phyloP scores from a whole-genome alignment of 2,113 vertebrate genomes.

The Tor tambroides region DNA sequence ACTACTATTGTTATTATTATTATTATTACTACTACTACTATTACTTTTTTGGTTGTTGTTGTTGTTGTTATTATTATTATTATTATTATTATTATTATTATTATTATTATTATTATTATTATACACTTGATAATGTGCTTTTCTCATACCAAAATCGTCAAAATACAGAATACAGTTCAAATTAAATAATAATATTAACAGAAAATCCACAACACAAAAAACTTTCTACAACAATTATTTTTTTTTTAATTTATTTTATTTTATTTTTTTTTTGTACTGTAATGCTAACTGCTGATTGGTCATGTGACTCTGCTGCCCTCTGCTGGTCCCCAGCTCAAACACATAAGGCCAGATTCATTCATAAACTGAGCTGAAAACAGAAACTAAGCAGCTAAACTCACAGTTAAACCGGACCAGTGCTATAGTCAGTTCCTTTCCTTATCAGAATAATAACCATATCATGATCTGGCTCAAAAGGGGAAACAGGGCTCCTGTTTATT shows the following conservation, averaged over 20 bases:
- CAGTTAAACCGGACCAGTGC: not conserved
- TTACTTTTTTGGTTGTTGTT: too few relatives aligned
- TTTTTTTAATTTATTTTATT: too few relatives aligned
- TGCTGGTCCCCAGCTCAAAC: constrained; percentile 27
- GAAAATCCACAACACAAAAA: not conserved
- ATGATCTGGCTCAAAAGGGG: not conserved
- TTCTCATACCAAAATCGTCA: too few relatives aligned
- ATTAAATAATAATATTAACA: not conserved
- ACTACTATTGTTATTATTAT: too few relatives aligned
- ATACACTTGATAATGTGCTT: too few relatives aligned
- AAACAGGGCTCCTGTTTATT: not conserved
- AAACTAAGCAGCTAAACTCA: not conserved
- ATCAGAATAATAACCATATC: not conserved
- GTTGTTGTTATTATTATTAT: too few relatives aligned
- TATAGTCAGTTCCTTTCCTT: not conserved
- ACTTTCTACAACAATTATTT: too few relatives aligned
- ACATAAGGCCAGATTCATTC: not conserved
- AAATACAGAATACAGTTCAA: too few relatives aligned
- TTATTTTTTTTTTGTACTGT: too few relatives aligned
- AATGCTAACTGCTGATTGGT: not conserved
- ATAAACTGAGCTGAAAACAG: not conserved
- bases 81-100: not conserved
- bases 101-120: not conserved
- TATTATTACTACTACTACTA: too few relatives aligned
- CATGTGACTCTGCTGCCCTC: constrained; percentile 47